Base-by-base conservation (phyloP, 2,113 vertebrate species). In the Channa maculata region DNA sequence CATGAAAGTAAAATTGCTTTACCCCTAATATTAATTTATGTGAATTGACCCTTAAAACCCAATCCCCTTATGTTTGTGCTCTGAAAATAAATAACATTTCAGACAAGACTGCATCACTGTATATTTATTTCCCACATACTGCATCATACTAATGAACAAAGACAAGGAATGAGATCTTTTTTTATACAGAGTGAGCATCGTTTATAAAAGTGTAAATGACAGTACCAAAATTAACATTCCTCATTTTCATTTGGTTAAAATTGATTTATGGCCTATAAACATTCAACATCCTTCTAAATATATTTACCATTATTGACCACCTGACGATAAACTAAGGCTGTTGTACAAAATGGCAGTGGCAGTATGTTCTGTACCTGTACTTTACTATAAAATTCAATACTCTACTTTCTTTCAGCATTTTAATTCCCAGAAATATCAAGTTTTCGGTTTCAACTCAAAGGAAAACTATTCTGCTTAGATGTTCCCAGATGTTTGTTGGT, bases 51-150 rank as follows among this genome's bases (percentile, higher is more conserved):
- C 24, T 24, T 24, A 24, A 24, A 24, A 24, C 24, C n/a, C n/a
- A n/a, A n/a, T n/a, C n/a, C n/a, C n/a, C n/a, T n/a, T n/a, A n/a
- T n/a, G n/a, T n/a, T n/a, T n/a, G n/a, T n/a, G n/a, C n/a, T n/a
- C n/a, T 24, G 24, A 24, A 24, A 24, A 24, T 24, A 24, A 24
- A 24, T 24, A 24, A 24, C 24, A 24, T 24, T 24, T 24, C 24
- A 24, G 24, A 24, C 24, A 24, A 24, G 24, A 24, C 24, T 24
- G 24, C 24, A 24, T 24, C 24, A 24, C 24, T 24, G 24, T 24
- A 24, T 24, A 15, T 75, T 75, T 81, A 75, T 70, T 80, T 60
- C 14, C 45, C 24, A 24, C 24, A 24, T 24, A 24, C 24, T 24
- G 24, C 24, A 24, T 24, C 24, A 24, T 24, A 24, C 24, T 24